Conservation (phyloP, 2,797 vertebrate species). For the Gambusia yucatana region DNA sequence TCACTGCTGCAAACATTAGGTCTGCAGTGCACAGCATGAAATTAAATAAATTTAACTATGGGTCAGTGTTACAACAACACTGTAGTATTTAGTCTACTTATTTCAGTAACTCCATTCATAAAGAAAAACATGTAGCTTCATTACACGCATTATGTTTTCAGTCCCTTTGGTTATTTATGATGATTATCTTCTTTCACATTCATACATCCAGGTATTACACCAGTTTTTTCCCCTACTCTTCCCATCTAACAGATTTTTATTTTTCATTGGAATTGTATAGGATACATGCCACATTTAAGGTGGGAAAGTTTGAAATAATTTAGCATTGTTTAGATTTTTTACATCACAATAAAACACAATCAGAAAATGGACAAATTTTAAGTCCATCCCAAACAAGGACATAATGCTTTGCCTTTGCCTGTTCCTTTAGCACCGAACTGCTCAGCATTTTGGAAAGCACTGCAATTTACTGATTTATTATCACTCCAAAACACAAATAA, state of each 20-base stretch:
- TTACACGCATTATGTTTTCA: neutral
- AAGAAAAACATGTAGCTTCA: no score
- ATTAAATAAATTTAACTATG: neutral
- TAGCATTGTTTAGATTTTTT: neutral
- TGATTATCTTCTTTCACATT: neutral
- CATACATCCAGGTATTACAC: neutral
- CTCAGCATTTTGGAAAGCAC: neutral
- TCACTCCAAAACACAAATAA: neutral
- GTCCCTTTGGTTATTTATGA: neutral
- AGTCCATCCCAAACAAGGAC: neutral
- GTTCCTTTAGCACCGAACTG: neutral
- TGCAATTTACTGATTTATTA: neutral
- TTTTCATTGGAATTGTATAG: neutral
- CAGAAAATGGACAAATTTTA: neutral
- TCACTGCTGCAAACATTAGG: neutral
- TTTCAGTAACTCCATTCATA: no score
- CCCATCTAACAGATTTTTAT: neutral
- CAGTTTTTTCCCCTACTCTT: neutral
- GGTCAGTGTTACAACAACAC: neutral
- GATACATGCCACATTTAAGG: neutral
- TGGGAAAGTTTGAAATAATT: neutral
- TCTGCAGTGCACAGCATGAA: neutral
- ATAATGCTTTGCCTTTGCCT: neutral
- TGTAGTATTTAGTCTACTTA: neutral
- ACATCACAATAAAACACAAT: neutral